Evolutionary conservation across 2,888 invertebrate species (phyloP), one percentile per base, ranked within the genome.

Genomic region (Emmelina monodactyla): DNA sequence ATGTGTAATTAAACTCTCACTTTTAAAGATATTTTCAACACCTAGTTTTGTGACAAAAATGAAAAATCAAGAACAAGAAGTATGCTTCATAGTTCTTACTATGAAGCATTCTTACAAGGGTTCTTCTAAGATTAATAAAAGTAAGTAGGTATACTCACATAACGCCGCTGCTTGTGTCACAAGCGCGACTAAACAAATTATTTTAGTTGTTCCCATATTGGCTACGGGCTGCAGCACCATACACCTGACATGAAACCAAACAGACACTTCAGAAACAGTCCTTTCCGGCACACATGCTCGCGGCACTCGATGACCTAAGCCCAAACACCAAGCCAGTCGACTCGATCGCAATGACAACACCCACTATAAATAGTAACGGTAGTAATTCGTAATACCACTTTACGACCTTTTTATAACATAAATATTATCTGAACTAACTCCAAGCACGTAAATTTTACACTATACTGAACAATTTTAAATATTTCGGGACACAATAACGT

Each of bases 311-410:
- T 79, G 78, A 79, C 73, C 78, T 78, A 78, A 79, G 76, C 73
- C 69, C 63, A 70, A 58, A 62, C 52, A 67, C 67, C 70, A 65
- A 59, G 56, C 25, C 11, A n/a, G 25, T 11, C 25, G n/a, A 25
- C 25, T 25, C n/a, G n/a, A 51, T 58, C 58, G 64, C 64, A 72
- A 73, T 79, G 81, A 81, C 81, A 80, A 80, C 81, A 81, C 78
- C 83, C 64, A 83, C 81, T 70, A 79, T 82, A 76, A 85, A 86
- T 62, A 85, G 85, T 58, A 81, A 58, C 69, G 54, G 35, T 40
- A 46, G 43, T 46, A 48, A 54, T 45, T 48, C 58, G 54, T 58
- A 50, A 41, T 43, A n/a, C n/a, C 44, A 19, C 19, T 19, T 19
- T 19, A 9, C 19, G 19, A 19, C 9, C 5, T n/a, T 11, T 28